Percentiles rank a stretch among this genome's conserved stretches.
Conservation (phyloP, 2,113 vertebrate species). For the Mormyrus lacerda region DNA sequence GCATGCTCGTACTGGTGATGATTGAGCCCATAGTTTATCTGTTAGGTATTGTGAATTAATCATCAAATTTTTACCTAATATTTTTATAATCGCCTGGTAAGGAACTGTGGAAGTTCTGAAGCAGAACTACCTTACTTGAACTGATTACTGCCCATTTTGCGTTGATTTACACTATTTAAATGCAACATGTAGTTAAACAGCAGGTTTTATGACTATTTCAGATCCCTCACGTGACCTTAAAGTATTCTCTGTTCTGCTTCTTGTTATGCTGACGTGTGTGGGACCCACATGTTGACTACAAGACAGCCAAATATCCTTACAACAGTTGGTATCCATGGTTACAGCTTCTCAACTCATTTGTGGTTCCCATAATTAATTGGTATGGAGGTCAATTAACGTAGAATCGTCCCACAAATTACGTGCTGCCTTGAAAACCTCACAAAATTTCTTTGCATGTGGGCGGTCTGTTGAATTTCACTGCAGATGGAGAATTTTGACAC, state of each 20-base stretch:
- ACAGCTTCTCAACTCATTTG: not conserved
- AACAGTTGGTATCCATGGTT: conserved; percentile 3
- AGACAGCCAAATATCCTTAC: not conserved
- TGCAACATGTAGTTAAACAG: not conserved
- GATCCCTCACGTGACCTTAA: not conserved
- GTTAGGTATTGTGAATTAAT: not conserved
- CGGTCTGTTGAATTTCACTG: conserved; percentile 4
- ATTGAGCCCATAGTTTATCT: not conserved
- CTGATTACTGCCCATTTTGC: not conserved
- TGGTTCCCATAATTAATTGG: conserved; percentile 4
- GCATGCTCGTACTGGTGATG: not conserved
- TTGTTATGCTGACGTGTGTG: not conserved
- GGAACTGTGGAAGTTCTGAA: not conserved
- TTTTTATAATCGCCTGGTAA: not conserved
- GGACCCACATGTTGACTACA: not conserved
- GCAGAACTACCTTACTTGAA: not conserved
- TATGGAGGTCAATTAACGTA: conserved; percentile 3
- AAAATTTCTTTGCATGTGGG: conserved; percentile 6
- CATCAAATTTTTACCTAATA: not conserved
- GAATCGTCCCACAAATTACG: not conserved
- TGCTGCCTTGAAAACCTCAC: not conserved
- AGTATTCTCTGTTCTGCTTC: not conserved
- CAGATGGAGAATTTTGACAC: conserved; percentile 1
- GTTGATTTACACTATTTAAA: not conserved
- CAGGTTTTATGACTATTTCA: not conserved